These are phyloP conservation scores for Plagodis pulveraria DNA, from an alignment of 2,888 invertebrate genomes.

Conservation along the genomic window DNA sequence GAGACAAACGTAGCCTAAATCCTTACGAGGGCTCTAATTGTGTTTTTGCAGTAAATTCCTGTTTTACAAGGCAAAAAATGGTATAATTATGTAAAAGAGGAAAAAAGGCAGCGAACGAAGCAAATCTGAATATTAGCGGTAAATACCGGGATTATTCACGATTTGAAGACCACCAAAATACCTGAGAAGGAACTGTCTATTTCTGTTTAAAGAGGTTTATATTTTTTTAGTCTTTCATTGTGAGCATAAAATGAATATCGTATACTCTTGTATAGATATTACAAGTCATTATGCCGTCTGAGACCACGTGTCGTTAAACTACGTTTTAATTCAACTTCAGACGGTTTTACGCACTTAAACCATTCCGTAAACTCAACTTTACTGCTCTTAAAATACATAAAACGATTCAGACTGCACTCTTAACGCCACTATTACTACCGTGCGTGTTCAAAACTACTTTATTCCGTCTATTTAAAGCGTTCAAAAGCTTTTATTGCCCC, in stretches of 20 bases:
- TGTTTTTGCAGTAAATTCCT: constrained; percentile 39
- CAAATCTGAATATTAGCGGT: constrained; percentile 38
- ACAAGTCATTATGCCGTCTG: constrained; percentile 33
- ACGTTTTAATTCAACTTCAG: constrained; percentile 40
- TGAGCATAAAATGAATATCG: not conserved
- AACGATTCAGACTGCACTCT: constrained; percentile 50
- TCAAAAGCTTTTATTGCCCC: constrained; percentile 32
- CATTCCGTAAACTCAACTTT: constrained; percentile 49
- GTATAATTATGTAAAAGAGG: constrained; percentile 40
- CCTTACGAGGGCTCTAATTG: constrained; percentile 38
- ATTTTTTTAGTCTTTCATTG: constrained; percentile 1
- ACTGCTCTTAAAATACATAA: constrained; percentile 58
- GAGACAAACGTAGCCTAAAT: constrained; percentile 34
- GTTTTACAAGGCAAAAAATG: constrained; percentile 38
- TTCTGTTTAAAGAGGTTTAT: constrained; percentile 13
- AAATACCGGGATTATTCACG: constrained; percentile 35
- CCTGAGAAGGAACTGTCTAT: constrained; percentile 18
- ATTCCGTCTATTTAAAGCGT: constrained; percentile 49
- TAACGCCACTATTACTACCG: constrained; percentile 55
- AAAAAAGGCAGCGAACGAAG: constrained; percentile 28
- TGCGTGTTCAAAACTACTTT: constrained; percentile 48
- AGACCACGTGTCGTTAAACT: constrained; percentile 34
- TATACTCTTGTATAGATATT: too few species aligned
- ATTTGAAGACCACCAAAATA: constrained; percentile 31
- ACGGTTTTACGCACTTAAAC: constrained; percentile 42